phyloP scores from a whole-genome alignment of 1,140 invertebrate species.

The Leptinotarsa defecta region DNA sequence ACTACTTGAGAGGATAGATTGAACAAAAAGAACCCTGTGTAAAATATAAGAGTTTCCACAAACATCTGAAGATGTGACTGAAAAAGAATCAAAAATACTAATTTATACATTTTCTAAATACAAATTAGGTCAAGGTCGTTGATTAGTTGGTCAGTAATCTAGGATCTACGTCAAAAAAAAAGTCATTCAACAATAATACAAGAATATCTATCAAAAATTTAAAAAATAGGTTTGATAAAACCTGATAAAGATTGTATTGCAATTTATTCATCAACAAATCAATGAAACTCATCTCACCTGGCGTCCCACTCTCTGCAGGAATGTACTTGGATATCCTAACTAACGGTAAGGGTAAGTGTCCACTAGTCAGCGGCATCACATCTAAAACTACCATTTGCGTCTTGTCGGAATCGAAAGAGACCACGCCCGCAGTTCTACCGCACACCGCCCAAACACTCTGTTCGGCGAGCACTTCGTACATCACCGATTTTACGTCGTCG shows the following conservation, averaged over 20 bases:
- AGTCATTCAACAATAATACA: background rate
- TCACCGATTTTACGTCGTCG: constrained; percentile 64
- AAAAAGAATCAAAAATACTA: too few relatives aligned
- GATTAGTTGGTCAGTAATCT: too few relatives aligned
- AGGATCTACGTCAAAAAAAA: too few relatives aligned
- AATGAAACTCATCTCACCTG: constrained; percentile 33
- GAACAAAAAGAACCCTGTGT: too few relatives aligned
- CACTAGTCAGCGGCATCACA: constrained; percentile 88
- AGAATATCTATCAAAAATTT: background rate
- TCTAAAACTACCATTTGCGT: constrained; percentile 78
- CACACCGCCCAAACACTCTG: constrained; percentile 91
- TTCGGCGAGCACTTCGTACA: constrained; percentile 92
- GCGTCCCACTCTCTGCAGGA: constrained; percentile 67
- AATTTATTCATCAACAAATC: background rate
- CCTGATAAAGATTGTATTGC: background rate
- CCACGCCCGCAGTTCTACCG: constrained; percentile 83
- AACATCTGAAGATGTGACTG: too few relatives aligned
- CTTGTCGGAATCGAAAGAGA: constrained; percentile 70
- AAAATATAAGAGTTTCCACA: too few relatives aligned
- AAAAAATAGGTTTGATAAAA: background rate
- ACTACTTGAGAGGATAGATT: too few relatives aligned
- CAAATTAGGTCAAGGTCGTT: too few relatives aligned
- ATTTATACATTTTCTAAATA: too few relatives aligned
- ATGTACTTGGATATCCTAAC: constrained; percentile 92
- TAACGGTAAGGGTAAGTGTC: constrained; percentile 84